Base-by-base conservation (phyloP, 2,888 invertebrate genomes). In the Eilema griseolum region DNA sequence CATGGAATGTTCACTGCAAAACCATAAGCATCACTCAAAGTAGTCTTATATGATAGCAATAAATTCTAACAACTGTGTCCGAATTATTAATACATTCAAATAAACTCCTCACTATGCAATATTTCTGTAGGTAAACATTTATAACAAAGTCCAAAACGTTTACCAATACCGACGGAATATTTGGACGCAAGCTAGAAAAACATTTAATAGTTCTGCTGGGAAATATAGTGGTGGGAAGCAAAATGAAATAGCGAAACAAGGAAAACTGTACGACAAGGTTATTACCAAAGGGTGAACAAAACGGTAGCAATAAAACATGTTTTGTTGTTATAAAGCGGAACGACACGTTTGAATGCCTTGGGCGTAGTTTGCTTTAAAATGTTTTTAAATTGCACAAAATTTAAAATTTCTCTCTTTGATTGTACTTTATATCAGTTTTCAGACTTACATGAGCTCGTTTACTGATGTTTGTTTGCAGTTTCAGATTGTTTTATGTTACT, bases 121-220 rank as follows among this genome's bases (percentile, higher is more conserved):
- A 28, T 33, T 66, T 57, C 68, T 61, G 66, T 75, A 63, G 41
- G 59, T 71, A 59, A 73, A 60, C 28, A 62, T 46, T 70, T 24
- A 61, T 66, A 70, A 66, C 66, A 69, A 73, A 64, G 70, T 52
- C n/a, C 72, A 61, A 61, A 75, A 80, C 62, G 69, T 64, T 75
- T 75, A 70, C 74, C 68, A 60, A 67, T 71, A 66, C 72, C 69
- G 74, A 72, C 75, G 70, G 75, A 82, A 80, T 80, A 76, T 78
- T 76, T 74, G 75, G 76, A 76, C 63, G 62, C 73, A 80, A 79
- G 74, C 76, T 75, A 74, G 73, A 73, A 78, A 75, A 81, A 81
- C 79, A 79, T 85, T 82, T 81, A 81, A 85, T 83, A 82, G 82
- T 85, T 77, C 84, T 74, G 76, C 74, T 70, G 86, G 85, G 84